phyloP scores from a whole-genome alignment of 2,797 vertebrate genomes.

The Orientallactaga sibirica region DNA sequence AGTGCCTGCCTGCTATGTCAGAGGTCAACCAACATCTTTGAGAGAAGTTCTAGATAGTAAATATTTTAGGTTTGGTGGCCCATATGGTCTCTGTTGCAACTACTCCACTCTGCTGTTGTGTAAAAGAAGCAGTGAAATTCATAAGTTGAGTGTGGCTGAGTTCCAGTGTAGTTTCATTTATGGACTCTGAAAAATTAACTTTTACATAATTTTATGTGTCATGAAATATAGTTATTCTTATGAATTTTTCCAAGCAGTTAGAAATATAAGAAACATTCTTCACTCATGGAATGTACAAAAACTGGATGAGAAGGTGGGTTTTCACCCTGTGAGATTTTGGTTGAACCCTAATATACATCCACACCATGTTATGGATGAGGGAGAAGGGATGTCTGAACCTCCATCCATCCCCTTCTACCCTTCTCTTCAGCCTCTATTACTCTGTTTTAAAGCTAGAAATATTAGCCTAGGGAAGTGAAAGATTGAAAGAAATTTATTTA shows the following conservation, averaged over 20 bases:
- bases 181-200: not conserved
- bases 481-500: not conserved
- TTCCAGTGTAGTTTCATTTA: slow-evolving; percentile 38
- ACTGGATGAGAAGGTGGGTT: not conserved
- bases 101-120: not conserved
- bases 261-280: not conserved
- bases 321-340: not conserved
- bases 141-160: not conserved
- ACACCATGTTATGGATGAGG: not conserved
- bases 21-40: not conserved
- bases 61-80: not conserved
- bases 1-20: not conserved
- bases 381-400: not conserved
- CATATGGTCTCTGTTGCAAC: slow-evolving; percentile 19
- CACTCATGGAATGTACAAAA: not conserved
- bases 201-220: slow-evolving; percentile 23
- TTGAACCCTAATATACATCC: not conserved
- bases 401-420: not conserved
- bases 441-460: slow-evolving; percentile 9
- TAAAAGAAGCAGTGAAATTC: not conserved
- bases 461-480: not conserved
- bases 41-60: not conserved
- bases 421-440: not conserved
- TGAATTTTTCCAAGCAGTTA: not conserved
- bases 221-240: slow-evolving; percentile 9